A percentile compares a stretch with the other conserved stretches of the same genome.
phyloP scores from a whole-genome alignment of 2,888 invertebrate genomes.

The Metellina segmentata region DNA sequence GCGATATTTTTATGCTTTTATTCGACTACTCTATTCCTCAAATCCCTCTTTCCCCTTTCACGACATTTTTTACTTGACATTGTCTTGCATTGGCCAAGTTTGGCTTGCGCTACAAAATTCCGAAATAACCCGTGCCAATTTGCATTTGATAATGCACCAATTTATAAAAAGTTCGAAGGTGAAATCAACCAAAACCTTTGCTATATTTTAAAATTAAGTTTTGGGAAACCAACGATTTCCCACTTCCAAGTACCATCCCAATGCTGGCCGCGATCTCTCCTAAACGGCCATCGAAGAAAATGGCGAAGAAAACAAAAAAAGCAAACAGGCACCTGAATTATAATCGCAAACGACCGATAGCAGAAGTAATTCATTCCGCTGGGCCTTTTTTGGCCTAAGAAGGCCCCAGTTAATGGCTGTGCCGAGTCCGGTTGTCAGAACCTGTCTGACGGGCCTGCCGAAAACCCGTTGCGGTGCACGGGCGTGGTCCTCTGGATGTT shows the following conservation, averaged over 20 bases:
- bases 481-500: conserved; percentile 58
- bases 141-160: not conserved
- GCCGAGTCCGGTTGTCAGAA: conserved; percentile 64
- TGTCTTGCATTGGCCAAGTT: too few species aligned
- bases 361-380: not conserved
- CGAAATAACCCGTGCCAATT: too few species aligned
- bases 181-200: not conserved
- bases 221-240: not conserved
- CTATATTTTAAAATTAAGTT: too few species aligned
- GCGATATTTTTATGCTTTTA: too few species aligned
- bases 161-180: not conserved
- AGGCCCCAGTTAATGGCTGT: conserved; percentile 64
- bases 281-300: conserved; percentile 3
- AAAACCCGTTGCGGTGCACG: conserved; percentile 39
- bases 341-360: not conserved
- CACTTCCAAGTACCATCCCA: not conserved
- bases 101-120: too few species aligned
- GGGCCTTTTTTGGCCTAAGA: conserved; percentile 19
- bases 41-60: too few species aligned
- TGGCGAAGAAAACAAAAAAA: not conserved
- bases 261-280: not conserved
- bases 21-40: too few species aligned
- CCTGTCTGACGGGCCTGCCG: conserved; percentile 66
- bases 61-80: too few species aligned
- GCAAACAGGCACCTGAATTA: not conserved